Evolutionary conservation across 2,888 invertebrate genomes (phyloP), one percentile per base, ranked within the genome.

Genomic region (Alitta virens): DNA sequence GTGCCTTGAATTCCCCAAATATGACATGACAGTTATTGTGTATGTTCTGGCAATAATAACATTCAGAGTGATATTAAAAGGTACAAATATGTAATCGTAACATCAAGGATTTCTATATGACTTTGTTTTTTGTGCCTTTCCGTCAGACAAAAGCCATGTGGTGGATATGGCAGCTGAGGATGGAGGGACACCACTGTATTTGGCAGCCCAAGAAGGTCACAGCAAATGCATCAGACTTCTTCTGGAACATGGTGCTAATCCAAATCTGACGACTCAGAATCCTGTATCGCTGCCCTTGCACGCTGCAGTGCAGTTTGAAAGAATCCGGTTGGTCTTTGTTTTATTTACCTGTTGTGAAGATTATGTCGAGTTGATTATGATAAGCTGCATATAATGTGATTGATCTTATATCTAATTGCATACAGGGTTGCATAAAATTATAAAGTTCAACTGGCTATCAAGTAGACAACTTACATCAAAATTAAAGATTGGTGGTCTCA

Each of bases 191-290:
- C 77, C 79, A 0, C 61, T 80, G 52, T 72, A 74, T 59, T 69
- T 79, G 33, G 78, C 79, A 1, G 71, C 78, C 9, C 79, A 80
- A 63, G 72, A 75, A 52, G 75, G 75, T 1, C 71, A 76, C 64
- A 59, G 57, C 2, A 67, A 70, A 1, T 76, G 77, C 68, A 71
- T 78, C 2, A 60, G 70, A 7, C 50, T 75, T 5, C 67, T 79
- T 50, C 63, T 79, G 26, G 66, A 71, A 0, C 53, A 73, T 63
- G 77, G 75, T 16, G 78, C 78, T 46, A 71, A 76, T 62, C 69
- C 77, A 5, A 72, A 75, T 58, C 21, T 62, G 12, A 67, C 71
- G 23, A 65, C 71, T 33, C 43, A 53, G 21, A 71, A 72, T 5
- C 70, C 69, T 5, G 61, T 67, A 7, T 71, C 74, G 2, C 68